phyloP scores from a whole-genome alignment of 2,113 vertebrate genomes.

The Xenus cinereus region DNA sequence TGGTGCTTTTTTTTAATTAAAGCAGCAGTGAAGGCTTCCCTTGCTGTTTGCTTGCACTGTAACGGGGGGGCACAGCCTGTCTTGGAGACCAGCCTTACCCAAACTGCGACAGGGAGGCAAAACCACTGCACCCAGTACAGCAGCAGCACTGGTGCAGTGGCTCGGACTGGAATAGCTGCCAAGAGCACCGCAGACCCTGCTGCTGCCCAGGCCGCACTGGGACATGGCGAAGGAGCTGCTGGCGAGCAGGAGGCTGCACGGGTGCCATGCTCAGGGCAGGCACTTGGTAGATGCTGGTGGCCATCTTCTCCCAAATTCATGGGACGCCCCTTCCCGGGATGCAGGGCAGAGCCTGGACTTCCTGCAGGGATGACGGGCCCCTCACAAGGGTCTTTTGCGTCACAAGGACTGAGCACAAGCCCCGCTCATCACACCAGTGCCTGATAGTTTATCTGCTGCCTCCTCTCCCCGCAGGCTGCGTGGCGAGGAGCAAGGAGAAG shows the following conservation, averaged over 20 bases:
- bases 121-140: background rate
- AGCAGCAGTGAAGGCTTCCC: background rate
- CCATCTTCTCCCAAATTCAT: background rate
- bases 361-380: background rate
- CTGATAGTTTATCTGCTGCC: background rate
- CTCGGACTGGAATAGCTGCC: background rate
- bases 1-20: background rate
- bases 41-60: background rate
- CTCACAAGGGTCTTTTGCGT: accelerated
- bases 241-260: background rate
- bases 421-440: accelerated
- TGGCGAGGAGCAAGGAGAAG: background rate
- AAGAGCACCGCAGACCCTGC: background rate
- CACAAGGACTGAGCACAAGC: background rate
- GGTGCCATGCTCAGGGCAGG: background rate
- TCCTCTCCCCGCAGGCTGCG: background rate
- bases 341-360: background rate
- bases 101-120: background rate
- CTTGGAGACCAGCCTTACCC: background rate
- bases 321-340: background rate
- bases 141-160: background rate
- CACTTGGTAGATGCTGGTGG: background rate
- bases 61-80: background rate
- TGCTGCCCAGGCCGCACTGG: background rate
- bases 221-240: accelerated